Percentiles rank a stretch among this genome's conserved stretches.
These are phyloP conservation scores for Acanthosepion lycidas DNA, from an alignment of 2,888 invertebrate genomes.

Conservation along the genomic window DNA sequence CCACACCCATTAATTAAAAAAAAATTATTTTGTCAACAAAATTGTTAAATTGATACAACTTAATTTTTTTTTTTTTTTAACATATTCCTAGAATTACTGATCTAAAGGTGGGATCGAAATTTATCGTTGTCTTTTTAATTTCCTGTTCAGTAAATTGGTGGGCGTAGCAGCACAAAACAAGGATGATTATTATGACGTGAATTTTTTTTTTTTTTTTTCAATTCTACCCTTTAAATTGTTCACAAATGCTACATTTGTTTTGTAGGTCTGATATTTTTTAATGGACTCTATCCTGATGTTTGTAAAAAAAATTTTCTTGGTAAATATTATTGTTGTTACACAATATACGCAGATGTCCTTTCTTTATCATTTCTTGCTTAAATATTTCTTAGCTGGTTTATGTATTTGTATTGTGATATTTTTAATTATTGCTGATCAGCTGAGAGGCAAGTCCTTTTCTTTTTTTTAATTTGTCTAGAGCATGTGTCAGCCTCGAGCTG, in stretches of 20 bases:
- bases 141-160: background rate
- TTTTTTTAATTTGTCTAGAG: background rate
- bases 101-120: no score
- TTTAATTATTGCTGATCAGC: background rate
- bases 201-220: background rate
- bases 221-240: background rate
- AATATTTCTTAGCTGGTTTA: background rate
- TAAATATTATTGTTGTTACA: background rate
- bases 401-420: background rate
- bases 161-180: background rate
- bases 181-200: background rate
- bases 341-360: background rate
- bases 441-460: background rate
- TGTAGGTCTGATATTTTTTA: background rate
- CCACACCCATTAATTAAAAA: no score
- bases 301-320: background rate
- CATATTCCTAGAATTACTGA: no score
- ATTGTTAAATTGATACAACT: no score
- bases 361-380: background rate
- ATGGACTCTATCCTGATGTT: background rate
- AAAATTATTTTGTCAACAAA: no score
- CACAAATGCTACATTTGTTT: background rate
- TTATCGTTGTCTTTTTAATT: no score
- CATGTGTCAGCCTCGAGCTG: constrained; percentile 12
- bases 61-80: no score